Evolutionary conservation across 2,888 invertebrate species (phyloP), one percentile per base, ranked within the genome.

Genomic region (Eristalis arbustorum): DNA sequence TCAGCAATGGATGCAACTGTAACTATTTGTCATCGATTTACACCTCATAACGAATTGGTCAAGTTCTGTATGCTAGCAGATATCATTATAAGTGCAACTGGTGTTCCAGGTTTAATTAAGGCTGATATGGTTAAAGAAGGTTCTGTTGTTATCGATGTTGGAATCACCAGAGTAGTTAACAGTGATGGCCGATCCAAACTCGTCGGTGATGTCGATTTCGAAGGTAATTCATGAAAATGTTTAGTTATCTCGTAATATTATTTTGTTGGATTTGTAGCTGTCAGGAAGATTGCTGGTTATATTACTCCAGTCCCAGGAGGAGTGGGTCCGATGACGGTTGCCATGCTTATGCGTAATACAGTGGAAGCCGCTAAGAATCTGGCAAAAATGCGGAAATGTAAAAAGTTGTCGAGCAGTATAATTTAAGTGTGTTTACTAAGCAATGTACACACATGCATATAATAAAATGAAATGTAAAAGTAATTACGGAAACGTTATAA

Each of bases 261-360:
- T n/a, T 5, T 49, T 42, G 4, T 14, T 42, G 6, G 0, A 8
- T 49, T n/a, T n/a, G n/a, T 8, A 85, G 92, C 90, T 81, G 97
- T 97, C 1, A 94, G 94, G 79, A 94, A 97, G 92, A 94, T 97
- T 22, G 98, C 98, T 10, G 96, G 97, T 11, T 94, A 95, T 71
- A 95, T 98, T 62, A 98, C 98, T 0, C 98, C 98, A 0, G 98
- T 98, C 0, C 98, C 98, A 0, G 95, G 98, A 1, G 98, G 98
- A 2, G 98, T 97, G 2, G 98, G 98, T 0, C 98, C 98, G 0
- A 97, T 98, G 96, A 98, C 98, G 0, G 98, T 98, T 0, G 96
- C 98, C 0, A 98, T 98, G 97, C 92, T 98, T 40, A 97, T 98
- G 97, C 95, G 95, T 89, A 98, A 98, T 91, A 98, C 98, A 0